Conservation (phyloP, 1,140 invertebrate species). For the Drosophila lowei region DNA sequence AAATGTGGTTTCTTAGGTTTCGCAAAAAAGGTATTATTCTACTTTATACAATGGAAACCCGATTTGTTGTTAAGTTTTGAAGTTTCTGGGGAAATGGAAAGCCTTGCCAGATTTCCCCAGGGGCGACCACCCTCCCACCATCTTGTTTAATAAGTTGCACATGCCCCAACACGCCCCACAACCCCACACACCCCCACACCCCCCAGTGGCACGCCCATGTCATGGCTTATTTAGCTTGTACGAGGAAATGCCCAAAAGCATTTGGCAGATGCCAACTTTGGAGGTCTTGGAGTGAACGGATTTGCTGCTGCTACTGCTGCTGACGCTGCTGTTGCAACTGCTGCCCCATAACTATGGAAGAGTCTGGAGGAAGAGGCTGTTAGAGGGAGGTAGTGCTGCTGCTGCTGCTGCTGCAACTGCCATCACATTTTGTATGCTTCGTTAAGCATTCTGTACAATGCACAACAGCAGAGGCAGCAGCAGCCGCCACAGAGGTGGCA, state of each 20-base stretch:
- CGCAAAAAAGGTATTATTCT: conserved; percentile 58
- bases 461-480: conserved; percentile 36
- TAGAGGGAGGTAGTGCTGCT: not conserved
- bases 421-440: conserved; percentile 78
- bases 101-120: conserved; percentile 29
- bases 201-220: conserved; percentile 4
- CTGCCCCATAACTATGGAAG: conserved; percentile 15
- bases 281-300: conserved; percentile 4
- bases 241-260: conserved; percentile 33
- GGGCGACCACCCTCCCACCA: not conserved
- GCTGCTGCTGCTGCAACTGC: conserved; percentile 35
- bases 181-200: too few relatives aligned
- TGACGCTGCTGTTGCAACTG: conserved; percentile 33
- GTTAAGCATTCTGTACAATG: conserved; percentile 73
- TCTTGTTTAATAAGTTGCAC: conserved; percentile 54
- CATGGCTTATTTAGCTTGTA: conserved; percentile 48
- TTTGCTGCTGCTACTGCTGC: not conserved
- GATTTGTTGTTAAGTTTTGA: conserved; percentile 27
- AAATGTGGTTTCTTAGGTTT: conserved; percentile 72
- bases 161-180: conserved; percentile 20
- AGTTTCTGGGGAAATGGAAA: conserved; percentile 9
- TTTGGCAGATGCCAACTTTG: conserved; percentile 37
- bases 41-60: conserved; percentile 37
- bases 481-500: conserved; percentile 4
- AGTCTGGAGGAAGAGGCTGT: not conserved